Base-by-base conservation (phyloP, 2,797 vertebrate species). In the Microcaecilia unicolor region DNA sequence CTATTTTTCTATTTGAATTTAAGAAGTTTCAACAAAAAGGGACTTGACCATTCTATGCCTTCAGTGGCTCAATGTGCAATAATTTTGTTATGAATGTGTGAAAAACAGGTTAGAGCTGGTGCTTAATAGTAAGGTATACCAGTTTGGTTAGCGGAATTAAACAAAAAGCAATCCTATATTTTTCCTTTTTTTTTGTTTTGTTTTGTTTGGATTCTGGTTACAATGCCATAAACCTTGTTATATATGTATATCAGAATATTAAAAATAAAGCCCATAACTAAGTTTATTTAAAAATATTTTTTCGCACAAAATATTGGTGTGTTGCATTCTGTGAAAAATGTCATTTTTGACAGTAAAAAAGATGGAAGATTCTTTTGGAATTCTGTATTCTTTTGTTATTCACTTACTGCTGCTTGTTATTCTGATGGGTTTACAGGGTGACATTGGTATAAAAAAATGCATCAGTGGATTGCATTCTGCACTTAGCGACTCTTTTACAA, bases 11-110 rank as follows among this genome's bases (percentile, higher is more conserved):
- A 86, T 74, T 67, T 42, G 72, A 69, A 66, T 78, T 76, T 71
- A 72, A 67, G 62, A 55, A 28, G 34, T 71, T 76, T 68, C 56
- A 70, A 62, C 49, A 65, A 51, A 41, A 58, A 75, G 57, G 70
- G 78, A 78, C 76, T 75, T 70, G 80, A 87, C 87, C 84, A 78
- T 85, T 76, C 80, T 69, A 48, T 83, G 87, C 85, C 89, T 81
- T 72, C 47, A 48, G 67, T 42, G 92, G 90, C 88, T 89, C 83
- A 85, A 86, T 87, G 93, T 96, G 93, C 93, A 97, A 92, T 93
- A 91, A 89, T 83, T 51, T 72, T 63, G 51, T 80, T 78, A 58
- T 83, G 84, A 76, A 82, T 81, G 83, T 78, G 81, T 63, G 23
- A 41, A n/a, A 83, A 78, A 81, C 72, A 71, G 73, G 64, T 63